Base-by-base conservation (phyloP, 37 sponge, comb jelly and placozoan species). In the Ianthella basta region DNA sequence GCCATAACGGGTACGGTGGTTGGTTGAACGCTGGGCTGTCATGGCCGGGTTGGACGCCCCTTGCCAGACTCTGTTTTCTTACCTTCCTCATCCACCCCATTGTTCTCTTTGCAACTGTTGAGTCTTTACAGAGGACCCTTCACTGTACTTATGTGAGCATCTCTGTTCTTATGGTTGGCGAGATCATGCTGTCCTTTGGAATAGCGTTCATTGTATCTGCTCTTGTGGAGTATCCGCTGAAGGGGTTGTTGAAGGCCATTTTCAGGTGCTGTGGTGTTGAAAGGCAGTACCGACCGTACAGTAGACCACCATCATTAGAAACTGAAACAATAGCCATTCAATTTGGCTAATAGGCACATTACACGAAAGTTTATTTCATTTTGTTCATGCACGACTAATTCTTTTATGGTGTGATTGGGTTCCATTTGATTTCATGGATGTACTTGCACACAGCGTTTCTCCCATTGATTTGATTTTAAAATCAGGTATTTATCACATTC, bases 11-110 rank as follows among this genome's bases (percentile, higher is more conserved):
- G 0, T 89, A 91, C 85, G 98, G 94, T 38, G 88, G 98, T 53
- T 50, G 33, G 38, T 67, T 87, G 18, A 88, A 94, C 64, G 57
- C 57, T 8, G 82, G 95, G 56, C 87, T 97, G 72, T 92, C 96
- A 6, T 86, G 92, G 91, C 38, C 75, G 40, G 68, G 92, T 32
- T 97, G 98, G 98, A 82, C 91, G 0, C 98, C 98, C 1, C 87
- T 95, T 18, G 84, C 93, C 69, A 89, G 98, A 37, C 82, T 95
- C 41, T 87, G 95, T 19, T 95, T 86, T 61, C 75, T 27, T 50
- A 91, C 96, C 30, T 97, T 95, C 79, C 92, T 97, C 27, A 55
- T 93, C 6, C 98, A 97, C 39, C 93, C 93, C 16, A 60, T 95
- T 64, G 78, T 97, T 4, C 87, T 97, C 56, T 68, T 27, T 23